Conservation (phyloP, 1,140 invertebrate species). For the Drosophila nasuta region DNA sequence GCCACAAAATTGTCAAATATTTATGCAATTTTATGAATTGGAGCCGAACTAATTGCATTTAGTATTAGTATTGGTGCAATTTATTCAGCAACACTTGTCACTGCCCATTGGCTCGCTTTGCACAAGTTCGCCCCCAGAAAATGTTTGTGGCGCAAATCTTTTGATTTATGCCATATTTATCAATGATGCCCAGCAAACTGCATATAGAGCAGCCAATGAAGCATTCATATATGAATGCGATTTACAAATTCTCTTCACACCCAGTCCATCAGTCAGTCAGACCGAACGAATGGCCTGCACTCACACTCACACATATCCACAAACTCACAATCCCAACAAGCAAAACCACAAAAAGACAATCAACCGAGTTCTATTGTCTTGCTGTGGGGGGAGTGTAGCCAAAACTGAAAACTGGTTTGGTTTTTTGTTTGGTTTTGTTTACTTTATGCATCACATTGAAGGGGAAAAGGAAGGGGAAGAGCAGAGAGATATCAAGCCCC, state of each 20-base stretch:
- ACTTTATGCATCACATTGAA: constrained; percentile 17
- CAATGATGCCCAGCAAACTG: constrained; percentile 33
- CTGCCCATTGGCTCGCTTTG: constrained; percentile 38
- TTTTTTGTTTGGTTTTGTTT: constrained; percentile 1
- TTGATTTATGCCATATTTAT: constrained; percentile 72
- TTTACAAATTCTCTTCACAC: constrained; percentile 45
- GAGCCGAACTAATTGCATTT: constrained; percentile 81
- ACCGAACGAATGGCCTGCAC: constrained; percentile 10
- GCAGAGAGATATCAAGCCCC: not conserved
- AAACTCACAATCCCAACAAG: not conserved
- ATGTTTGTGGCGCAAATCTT: constrained; percentile 47
- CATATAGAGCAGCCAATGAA: constrained; percentile 41
- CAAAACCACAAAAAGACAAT: constrained; percentile 51
- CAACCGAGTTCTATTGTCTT: constrained; percentile 46
- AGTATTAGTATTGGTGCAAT: constrained; percentile 50
- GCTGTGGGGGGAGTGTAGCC: not conserved
- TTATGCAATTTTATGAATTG: constrained; percentile 66
- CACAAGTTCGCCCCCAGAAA: constrained; percentile 29
- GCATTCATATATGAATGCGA: constrained; percentile 38
- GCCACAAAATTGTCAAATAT: constrained; percentile 53
- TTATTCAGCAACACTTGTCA: constrained; percentile 46
- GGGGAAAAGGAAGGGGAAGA: not conserved
- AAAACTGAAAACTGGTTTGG: constrained; percentile 44
- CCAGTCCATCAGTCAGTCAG: constrained; percentile 9
- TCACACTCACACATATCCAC: not conserved